A percentile compares a stretch with the other conserved stretches of the same genome.
Evolutionary conservation across 2,113 vertebrate genomes (phyloP).

Genomic region (Paedocypris sp.): DNA sequence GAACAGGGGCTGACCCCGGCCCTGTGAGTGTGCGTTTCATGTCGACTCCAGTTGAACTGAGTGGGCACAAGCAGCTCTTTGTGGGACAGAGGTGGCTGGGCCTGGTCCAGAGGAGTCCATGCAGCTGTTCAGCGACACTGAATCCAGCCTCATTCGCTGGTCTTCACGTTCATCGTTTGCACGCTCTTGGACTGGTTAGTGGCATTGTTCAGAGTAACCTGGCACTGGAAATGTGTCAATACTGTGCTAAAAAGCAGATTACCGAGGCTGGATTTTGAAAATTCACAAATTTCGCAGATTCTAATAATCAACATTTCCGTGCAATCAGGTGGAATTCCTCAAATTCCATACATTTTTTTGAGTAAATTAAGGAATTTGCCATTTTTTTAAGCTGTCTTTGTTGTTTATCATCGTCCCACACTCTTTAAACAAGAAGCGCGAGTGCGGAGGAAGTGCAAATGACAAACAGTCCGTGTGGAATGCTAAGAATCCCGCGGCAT

Average conservation of each 20-base stretch:
- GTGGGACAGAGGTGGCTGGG: conserved; percentile 61
- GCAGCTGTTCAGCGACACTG: conserved; percentile 68
- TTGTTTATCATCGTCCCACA: no score
- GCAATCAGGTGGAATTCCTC: no score
- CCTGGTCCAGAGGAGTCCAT: conserved; percentile 51
- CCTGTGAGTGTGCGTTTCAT: conserved; percentile 51
- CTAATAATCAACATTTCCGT: not conserved
- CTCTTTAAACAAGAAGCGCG: no score
- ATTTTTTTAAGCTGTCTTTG: no score
- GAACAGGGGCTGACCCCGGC: conserved; percentile 19
- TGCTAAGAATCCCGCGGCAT: no score
- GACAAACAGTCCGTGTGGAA: no score
- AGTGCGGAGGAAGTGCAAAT: no score
- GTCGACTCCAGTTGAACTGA: conserved; percentile 43
- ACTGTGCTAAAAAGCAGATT: no score
- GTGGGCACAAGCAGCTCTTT: conserved; percentile 61
- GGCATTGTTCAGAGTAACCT: not conserved
- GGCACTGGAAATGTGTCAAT: no score
- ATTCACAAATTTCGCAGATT: not conserved
- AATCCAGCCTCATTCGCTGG: conserved; percentile 7
- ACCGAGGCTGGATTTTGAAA: no score
- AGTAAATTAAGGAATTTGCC: no score
- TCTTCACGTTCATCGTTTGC: conserved; percentile 3
- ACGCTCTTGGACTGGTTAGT: not conserved
- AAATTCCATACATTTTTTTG: no score